Conservation (phyloP, 2,113 vertebrate species). For the Microcebus lehilahytsara region DNA sequence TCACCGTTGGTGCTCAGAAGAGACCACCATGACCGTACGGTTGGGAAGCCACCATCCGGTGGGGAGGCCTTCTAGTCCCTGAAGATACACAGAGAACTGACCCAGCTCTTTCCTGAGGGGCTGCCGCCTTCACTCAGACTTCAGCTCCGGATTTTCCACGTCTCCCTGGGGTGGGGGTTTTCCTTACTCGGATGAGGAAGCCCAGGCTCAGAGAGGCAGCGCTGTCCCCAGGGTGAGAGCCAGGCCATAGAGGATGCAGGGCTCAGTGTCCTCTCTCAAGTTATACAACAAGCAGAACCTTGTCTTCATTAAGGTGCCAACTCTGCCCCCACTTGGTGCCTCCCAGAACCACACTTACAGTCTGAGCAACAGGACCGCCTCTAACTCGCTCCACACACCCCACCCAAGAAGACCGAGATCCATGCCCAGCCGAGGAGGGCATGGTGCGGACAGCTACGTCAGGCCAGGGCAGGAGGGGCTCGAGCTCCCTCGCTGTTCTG, state of each 20-base stretch:
- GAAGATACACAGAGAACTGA: not conserved
- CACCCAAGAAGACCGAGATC: accelerated
- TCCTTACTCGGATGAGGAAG: not conserved
- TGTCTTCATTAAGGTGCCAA: not conserved
- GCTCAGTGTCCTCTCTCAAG: not conserved
- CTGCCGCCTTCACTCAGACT: not conserved
- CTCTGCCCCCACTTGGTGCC: accelerated
- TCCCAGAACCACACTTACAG: not conserved
- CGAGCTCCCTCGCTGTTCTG: accelerated
- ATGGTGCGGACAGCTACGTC: accelerated
- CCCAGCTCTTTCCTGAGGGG: too few species aligned
- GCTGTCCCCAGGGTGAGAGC: not conserved
- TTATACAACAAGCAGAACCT: not conserved
- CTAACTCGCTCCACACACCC: too few species aligned
- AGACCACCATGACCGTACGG: not conserved
- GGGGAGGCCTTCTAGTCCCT: not conserved
- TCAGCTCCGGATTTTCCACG: not conserved
- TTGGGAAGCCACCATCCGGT: not conserved
- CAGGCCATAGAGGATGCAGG: not conserved
- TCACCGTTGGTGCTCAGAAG: not conserved
- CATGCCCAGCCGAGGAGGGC: not conserved
- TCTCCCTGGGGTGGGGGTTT: not conserved
- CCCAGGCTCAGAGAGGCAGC: not conserved
- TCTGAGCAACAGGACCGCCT: not conserved
- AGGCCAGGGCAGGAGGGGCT: not conserved